Evolutionary conservation across 2,888 invertebrate genomes (phyloP), one percentile per base, ranked within the genome.

Genomic region (Halocaridina rubra): DNA sequence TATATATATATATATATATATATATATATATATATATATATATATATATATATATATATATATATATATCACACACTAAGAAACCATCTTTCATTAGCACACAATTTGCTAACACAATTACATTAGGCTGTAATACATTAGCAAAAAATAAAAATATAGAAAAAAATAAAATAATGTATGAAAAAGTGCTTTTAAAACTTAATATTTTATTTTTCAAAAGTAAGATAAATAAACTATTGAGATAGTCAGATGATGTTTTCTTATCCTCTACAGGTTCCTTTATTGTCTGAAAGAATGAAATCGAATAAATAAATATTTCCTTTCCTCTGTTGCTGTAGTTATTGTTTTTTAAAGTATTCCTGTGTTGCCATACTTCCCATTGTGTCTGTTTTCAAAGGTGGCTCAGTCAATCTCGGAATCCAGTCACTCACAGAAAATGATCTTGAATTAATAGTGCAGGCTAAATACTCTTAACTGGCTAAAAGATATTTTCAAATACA

Each of bases 181-280:
- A 72, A 84, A 84, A 84, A 72, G 77, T 77, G 77, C 78, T 84
- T 84, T 84, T 78, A 84, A 84, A 77, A 71, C 78, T 84, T 84
- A 84, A 84, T 84, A 84, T 84, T 84, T 84, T 84, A 84, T 84
- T 84, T 84, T 84, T 84, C 82, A 84, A 84, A 84, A 77, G 77
- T 77, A 84, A 77, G 77, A 77, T 77, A 84, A 84, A 84, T 59
- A 59, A 82, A 84, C 82, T 84, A 84, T 84, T 84, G 82, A 84
- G 61, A 84, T 84, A 84, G 82, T 84, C 77, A 84, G 78, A 84
- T n/a, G 46, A 61, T 19, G 32, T 22, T n/a, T 19, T 76, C 53
- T 82, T 71, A 77, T 7, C 27, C 33, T 71, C 24, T 32, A 33
- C 16, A 32, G 33, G 72, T 59, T 22, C 4, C 27, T 59, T 29